Evolutionary conservation across 2,888 invertebrate species (phyloP), one percentile per base, ranked within the genome.

Genomic region (Pteria penguin): DNA sequence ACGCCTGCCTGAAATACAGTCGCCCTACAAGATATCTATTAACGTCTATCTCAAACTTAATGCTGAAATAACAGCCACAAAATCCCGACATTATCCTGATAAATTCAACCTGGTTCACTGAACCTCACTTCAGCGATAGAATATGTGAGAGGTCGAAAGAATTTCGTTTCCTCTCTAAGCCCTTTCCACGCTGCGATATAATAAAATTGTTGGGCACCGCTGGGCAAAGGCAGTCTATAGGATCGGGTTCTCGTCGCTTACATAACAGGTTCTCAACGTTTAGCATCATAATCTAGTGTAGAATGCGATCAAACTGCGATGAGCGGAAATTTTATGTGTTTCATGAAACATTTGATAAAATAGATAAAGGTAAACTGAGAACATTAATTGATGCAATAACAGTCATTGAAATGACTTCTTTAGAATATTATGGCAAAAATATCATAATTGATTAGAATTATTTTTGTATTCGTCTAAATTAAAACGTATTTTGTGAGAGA

Each of bases 1-100:
- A 67, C 2, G 31, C 52, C 24, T 22, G 31, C 32, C 57, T 60
- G 45, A 29, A 57, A 52, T 31, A 31, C 60, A 60, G 66, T 66
- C 31, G 31, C 73, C n/a, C 54, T 24, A 52, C 26, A 52, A 45
- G 67, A 61, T 27, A 58, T 73, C 73, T 67, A 73, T 73, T 68
- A 73, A 60, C 52, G 26, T 67, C 54, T 54, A 54, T 67, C 61
- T 61, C 54, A 67, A 67, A 73, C 61, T 52, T 54, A 67, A 61
- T 73, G 36, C 31, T 55, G 62, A 67, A 73, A 73, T 68, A 61
- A 61, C 62, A 67, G 57, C 33, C 61, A 67, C 52, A 67, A 68
- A 73, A 73, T 67, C 52, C 32, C 27, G 60, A 24, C 36, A 61
- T 73, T 73, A 73, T 67, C 67, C 60, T 26, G n/a, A 60, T 68